Evolutionary conservation across 2,113 vertebrate species (phyloP).

Genomic region (Nesoenas mayeri): DNA sequence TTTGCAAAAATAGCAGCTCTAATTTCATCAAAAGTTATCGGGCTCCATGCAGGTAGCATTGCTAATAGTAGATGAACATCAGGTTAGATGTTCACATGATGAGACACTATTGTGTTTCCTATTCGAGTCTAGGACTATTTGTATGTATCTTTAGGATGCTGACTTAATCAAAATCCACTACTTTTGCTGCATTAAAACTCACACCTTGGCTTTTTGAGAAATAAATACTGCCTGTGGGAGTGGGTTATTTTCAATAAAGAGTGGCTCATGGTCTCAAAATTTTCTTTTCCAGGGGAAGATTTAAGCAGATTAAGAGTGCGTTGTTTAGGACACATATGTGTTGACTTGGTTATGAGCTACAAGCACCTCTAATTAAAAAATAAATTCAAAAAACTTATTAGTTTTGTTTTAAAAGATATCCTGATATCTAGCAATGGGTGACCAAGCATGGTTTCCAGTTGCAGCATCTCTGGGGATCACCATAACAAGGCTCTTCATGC

Average conservation of each 20-base stretch:
- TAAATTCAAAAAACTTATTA: background rate
- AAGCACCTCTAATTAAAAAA: background rate
- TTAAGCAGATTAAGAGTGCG: background rate
- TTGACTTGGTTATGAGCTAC: background rate
- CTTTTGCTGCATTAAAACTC: background rate
- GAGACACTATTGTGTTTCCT: background rate
- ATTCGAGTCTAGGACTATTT: background rate
- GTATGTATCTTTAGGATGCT: background rate
- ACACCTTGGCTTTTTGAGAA: background rate
- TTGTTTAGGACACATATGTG: background rate
- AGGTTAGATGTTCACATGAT: background rate
- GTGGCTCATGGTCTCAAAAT: background rate
- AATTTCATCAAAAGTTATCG: background rate
- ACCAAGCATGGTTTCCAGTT: background rate
- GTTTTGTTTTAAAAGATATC: background rate
- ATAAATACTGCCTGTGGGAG: background rate
- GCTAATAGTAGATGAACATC: background rate
- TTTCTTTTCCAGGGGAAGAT: background rate
- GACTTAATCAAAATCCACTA: background rate
- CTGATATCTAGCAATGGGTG: background rate
- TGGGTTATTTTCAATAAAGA: background rate
- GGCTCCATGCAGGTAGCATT: background rate
- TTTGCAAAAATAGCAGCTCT: background rate
- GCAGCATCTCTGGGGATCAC: background rate
- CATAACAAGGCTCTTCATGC: fast-evolving